Base-by-base conservation (phyloP, 2,113 vertebrate genomes). In the Ifrita kowaldi region DNA sequence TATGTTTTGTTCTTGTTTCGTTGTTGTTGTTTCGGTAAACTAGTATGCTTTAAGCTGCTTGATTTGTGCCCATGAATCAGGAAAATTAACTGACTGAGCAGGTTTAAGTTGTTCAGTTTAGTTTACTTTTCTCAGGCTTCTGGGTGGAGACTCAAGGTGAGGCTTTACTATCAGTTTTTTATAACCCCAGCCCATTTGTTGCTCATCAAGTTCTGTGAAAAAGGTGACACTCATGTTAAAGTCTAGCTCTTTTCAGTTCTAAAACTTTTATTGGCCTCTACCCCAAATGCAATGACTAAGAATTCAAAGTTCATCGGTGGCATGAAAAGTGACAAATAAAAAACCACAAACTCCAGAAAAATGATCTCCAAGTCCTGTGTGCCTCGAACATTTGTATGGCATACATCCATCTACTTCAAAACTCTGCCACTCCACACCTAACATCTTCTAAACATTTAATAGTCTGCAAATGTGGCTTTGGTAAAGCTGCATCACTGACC, bases 101-200 rank as follows among this genome's bases (percentile, higher is more conserved):
- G 19, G 17, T 60, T 60, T 26, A 68, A 71, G 49, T 19, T 74
- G 55, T 70, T 91, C 65, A 47, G 47, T 60, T 70, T 42, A 26
- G 55, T 91, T 94, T 84, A 81, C 50, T 78, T 84, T 89, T 56
- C 78, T 75, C 62, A 56, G 47, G 52, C 49, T 91, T 91, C 84
- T 87, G 62, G 81, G 91, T 84, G 93, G 93, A 95, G 89, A 65
- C 78, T 81, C 27, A 89, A 70, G 26, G 49, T 53, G 60, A 78
- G 53, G 76, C 55, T 89, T 90, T 77, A 28, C 8, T 23, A 88
- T 35, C 18, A 39, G 19, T 2, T 47, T 76, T 85, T 74, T 67
- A 71, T 49, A 87, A 84, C 20, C 20, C n/a, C 41, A 80, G 46
- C 27, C 53, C 55, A 76, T 80, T 60, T 86, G 59, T 65, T 90